Conservation (phyloP, 1,140 invertebrate genomes). For the Sipha flava region DNA sequence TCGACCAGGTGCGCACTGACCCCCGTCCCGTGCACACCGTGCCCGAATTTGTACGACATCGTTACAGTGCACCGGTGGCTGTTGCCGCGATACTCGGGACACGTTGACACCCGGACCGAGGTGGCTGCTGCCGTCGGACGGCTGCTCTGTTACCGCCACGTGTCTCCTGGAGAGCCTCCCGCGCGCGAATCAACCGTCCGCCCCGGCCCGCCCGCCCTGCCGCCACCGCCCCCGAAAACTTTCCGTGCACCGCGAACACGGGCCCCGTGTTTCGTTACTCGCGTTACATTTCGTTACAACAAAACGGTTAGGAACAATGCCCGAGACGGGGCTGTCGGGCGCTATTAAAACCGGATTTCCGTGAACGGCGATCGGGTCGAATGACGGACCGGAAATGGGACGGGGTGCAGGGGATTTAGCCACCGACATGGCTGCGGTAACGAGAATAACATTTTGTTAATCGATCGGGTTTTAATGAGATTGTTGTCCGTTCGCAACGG, state of each 20-base stretch:
- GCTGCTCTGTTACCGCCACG: neutral
- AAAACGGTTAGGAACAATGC: neutral
- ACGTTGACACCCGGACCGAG: too few species aligned
- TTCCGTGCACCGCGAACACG: neutral
- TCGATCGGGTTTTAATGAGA: slow-evolving; percentile 18
- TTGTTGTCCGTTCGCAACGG: neutral
- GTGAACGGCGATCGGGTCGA: too few species aligned
- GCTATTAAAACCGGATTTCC: slow-evolving; percentile 17
- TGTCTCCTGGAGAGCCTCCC: too few species aligned
- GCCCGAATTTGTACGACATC: too few species aligned
- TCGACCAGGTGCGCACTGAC: too few species aligned
- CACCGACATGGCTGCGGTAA: neutral
- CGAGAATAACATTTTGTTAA: slow-evolving; percentile 1
- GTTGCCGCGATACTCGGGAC: too few species aligned
- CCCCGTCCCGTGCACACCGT: too few species aligned
- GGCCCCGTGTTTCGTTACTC: neutral
- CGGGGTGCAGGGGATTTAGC: neutral
- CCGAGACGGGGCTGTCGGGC: neutral
- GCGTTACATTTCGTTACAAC: too few species aligned
- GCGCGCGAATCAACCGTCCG: too few species aligned
- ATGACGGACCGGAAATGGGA: neutral
- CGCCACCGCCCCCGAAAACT: neutral
- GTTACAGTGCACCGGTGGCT: too few species aligned
- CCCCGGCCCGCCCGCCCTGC: neutral
- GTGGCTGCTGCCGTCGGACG: too few species aligned